phyloP scores from a whole-genome alignment of 2,888 invertebrate genomes.

The Cataglyphis livida region DNA sequence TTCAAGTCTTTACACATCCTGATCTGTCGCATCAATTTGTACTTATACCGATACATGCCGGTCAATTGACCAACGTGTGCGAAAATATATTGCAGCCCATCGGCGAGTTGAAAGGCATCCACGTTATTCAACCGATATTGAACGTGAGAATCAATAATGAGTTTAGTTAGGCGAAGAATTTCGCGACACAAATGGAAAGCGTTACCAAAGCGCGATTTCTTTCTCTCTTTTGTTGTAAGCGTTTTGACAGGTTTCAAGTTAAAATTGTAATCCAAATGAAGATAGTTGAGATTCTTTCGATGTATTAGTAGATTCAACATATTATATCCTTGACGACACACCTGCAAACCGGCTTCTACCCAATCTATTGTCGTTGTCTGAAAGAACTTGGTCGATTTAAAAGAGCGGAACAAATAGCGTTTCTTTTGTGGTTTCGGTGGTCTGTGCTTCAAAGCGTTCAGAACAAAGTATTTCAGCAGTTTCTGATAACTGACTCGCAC shows the following conservation, averaged over 20 bases:
- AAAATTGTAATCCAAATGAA: conserved; percentile 99
- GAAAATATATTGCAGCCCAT: conserved; percentile 99
- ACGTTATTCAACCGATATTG: conserved; percentile 99
- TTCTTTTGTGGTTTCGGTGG: conserved; percentile 99
- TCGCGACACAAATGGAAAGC: conserved; percentile 99
- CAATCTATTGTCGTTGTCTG: conserved; percentile 99
- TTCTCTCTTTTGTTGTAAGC: conserved; percentile 99
- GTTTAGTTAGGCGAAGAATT: conserved; percentile 98
- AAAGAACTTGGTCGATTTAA: conserved; percentile 99
- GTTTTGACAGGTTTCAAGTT: conserved; percentile 99
- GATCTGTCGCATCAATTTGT: conserved; percentile 99
- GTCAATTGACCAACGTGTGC: conserved; percentile 99
- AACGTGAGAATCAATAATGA: conserved; percentile 99
- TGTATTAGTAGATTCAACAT: conserved; percentile 99
- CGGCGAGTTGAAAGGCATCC: conserved; percentile 99
- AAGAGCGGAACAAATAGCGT: conserved; percentile 98
- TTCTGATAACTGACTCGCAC: conserved; percentile 99
- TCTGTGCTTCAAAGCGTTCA: conserved; percentile 98
- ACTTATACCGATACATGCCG: conserved; percentile 99
- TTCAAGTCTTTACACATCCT: conserved; percentile 99
- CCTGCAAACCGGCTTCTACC: conserved; percentile 99
- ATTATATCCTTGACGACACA: conserved; percentile 99
- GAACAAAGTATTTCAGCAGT: conserved; percentile 98
- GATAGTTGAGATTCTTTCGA: conserved; percentile 99
- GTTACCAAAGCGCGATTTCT: conserved; percentile 98